phyloP scores from a whole-genome alignment of 2,888 invertebrate genomes.

The Amphipyra tragopoginis region DNA sequence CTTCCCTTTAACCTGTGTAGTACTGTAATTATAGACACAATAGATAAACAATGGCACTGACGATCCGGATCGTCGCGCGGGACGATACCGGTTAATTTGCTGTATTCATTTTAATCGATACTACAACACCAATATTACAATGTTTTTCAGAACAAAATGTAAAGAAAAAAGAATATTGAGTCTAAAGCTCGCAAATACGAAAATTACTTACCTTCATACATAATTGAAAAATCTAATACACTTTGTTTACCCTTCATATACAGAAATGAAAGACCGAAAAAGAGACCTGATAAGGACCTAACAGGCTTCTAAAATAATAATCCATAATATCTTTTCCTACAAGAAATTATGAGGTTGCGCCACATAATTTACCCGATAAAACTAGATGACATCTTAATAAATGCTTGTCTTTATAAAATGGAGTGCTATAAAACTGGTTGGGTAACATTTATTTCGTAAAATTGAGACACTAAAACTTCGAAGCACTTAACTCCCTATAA shows the following conservation, averaged over 20 bases:
- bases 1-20: too few relatives aligned
- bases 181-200: not conserved
- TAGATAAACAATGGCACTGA: too few relatives aligned
- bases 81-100: too few relatives aligned
- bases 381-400: slow-evolving; percentile 51
- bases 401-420: slow-evolving; percentile 56
- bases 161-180: not conserved
- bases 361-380: slow-evolving; percentile 53
- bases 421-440: slow-evolving; percentile 42
- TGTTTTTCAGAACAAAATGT: too few relatives aligned
- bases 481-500: slow-evolving; percentile 73
- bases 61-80: too few relatives aligned
- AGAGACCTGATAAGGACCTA: not conserved
- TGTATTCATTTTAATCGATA: too few relatives aligned
- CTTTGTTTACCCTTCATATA: not conserved
- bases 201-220: not conserved
- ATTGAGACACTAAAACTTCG: slow-evolving; percentile 65
- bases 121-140: too few relatives aligned
- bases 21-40: too few relatives aligned
- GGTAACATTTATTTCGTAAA: slow-evolving; percentile 69
- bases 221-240: not conserved
- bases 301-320: slow-evolving; percentile 4
- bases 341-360: slow-evolving; percentile 2
- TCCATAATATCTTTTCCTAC: slow-evolving; percentile 3
- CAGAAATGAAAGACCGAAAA: not conserved